Percentiles rank a stretch among this genome's conserved stretches.
phyloP scores from a whole-genome alignment of 2,888 invertebrate species.

The Iselma pallidipennis region DNA sequence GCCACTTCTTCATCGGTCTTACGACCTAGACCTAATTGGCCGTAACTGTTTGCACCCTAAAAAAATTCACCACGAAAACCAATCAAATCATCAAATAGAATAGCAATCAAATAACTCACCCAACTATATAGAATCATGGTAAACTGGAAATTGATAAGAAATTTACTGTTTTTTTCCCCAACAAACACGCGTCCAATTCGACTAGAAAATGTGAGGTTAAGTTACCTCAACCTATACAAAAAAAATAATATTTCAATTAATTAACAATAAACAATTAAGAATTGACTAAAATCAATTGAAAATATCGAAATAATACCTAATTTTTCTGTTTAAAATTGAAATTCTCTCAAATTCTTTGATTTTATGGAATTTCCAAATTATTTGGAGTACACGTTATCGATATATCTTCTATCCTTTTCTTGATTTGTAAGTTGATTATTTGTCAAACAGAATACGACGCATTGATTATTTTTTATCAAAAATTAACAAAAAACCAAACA shows the following conservation, averaged over 20 bases:
- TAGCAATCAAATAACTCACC: slow-evolving; percentile 39
- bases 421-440: slow-evolving; percentile 3
- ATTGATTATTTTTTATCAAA: slow-evolving; percentile 10
- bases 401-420: slow-evolving; percentile 9
- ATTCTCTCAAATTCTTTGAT: slow-evolving; percentile 5
- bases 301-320: background rate
- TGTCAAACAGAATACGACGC: slow-evolving; percentile 5
- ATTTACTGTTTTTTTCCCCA: slow-evolving; percentile 13
- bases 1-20: slow-evolving; percentile 68
- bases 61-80: background rate
- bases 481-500: too few species aligned
- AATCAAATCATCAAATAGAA: background rate
- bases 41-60: slow-evolving; percentile 84
- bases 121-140: slow-evolving; percentile 50
- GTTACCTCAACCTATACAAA: slow-evolving; percentile 13
- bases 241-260: slow-evolving; percentile 10
- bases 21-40: slow-evolving; percentile 73
- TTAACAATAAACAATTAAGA: background rate
- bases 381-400: slow-evolving; percentile 2
- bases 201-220: slow-evolving; percentile 36
- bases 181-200: slow-evolving; percentile 38
- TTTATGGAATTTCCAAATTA: background rate
- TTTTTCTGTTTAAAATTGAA: background rate
- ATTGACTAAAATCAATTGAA: background rate
- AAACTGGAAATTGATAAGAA: slow-evolving; percentile 16